phyloP scores from a whole-genome alignment of 2,888 invertebrate genomes.

The Drosophila imparisetae region DNA sequence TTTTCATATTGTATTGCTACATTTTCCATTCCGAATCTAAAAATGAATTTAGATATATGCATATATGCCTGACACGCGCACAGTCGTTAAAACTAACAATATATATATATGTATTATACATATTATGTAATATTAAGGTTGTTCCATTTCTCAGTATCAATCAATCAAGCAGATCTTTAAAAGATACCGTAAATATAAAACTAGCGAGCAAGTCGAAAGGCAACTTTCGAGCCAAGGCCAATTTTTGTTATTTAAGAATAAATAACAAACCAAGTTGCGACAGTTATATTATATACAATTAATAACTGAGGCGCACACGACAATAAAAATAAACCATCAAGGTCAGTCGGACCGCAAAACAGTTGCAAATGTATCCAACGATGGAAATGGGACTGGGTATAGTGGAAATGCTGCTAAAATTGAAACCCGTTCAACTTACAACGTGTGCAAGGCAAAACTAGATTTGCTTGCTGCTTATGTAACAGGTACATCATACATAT shows the following conservation, averaged over 20 bases:
- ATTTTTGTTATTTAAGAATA: conserved; percentile 45
- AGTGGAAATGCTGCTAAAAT: conserved; percentile 26
- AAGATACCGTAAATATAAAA: neutral
- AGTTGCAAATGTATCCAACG: conserved; percentile 31
- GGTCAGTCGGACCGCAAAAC: conserved; percentile 40
- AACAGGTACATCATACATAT: neutral
- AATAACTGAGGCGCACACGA: conserved; percentile 25
- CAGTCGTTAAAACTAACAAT: conserved; percentile 5
- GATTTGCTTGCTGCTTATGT: neutral
- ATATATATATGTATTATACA: neutral
- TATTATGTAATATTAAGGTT: conserved; percentile 12
- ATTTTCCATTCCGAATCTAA: conserved; percentile 24
- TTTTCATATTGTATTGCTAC: conserved; percentile 15
- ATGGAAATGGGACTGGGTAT: neutral
- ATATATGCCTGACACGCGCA: neutral
- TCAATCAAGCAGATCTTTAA: neutral
- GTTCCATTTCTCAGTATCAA: neutral
- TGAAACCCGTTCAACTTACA: conserved; percentile 59
- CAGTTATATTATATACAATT: conserved; percentile 40
- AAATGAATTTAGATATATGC: conserved; percentile 3
- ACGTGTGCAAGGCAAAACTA: neutral
- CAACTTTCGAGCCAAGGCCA: conserved; percentile 55
- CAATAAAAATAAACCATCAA: conserved; percentile 33
- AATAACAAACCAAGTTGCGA: conserved; percentile 51
- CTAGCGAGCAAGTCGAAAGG: neutral